Evolutionary conservation across 2,113 vertebrate species (phyloP), one percentile per base, ranked within the genome.

Genomic region (Leucoraja erinaceus): DNA sequence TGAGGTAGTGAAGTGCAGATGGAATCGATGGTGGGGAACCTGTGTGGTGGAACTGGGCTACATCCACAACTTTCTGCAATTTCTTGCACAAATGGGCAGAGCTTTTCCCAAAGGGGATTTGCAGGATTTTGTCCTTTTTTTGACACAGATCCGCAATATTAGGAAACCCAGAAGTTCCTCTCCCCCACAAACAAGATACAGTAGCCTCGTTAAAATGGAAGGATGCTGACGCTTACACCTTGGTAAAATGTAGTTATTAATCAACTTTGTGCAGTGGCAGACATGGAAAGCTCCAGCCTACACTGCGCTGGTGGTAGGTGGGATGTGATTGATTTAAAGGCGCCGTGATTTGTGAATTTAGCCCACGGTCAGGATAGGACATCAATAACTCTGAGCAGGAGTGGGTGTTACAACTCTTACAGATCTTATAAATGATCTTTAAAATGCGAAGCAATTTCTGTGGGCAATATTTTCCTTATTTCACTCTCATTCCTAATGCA

Each of bases 341-440:
- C 94, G 93, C 94, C 93, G 94, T 95, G 94, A 96, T 95, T 95
- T 95, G 94, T 94, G 94, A 94, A 94, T 95, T 96, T 95, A 96
- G 95, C 94, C 94, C 93, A 94, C 94, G 94, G 94, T 94, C 94
- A 95, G 94, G 93, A 93, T 95, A 94, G 94, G 94, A 95, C 94
- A 93, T 93, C 94, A 93, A 96, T 95, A 95, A 95, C 10, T 10
- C 90, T 28, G 68, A 72, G 66, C 90, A 72, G 90, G 66, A 91
- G 90, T 74, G 90, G 63, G 10, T 91, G 90, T 91, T 91, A 54
- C 68, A 70, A 91, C 38, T 91, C 68, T 70, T 72, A 91, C 33
- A 70, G 38, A 72, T 91, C 90, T 25, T 72, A 91, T 54, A 91
- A 91, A 91, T 91, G 68, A 91, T 91, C 66, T 47, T 47, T 91